phyloP scores from a whole-genome alignment of 1,140 invertebrate species.

The Caerostris darwini region DNA sequence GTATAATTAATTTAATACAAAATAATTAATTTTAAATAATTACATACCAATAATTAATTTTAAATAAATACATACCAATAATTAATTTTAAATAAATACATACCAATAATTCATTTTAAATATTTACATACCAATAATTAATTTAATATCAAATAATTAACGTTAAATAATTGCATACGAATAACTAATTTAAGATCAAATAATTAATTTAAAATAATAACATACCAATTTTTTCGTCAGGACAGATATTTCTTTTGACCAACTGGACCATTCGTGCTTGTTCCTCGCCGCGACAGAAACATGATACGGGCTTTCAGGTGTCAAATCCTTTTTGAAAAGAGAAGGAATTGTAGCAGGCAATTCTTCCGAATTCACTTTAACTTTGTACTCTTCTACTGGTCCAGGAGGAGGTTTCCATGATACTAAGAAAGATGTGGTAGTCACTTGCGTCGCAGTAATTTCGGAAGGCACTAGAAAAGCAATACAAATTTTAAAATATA shows the following conservation, averaged over 20 bases:
- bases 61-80: too few species aligned
- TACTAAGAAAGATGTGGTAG: not conserved
- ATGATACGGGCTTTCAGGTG: not conserved
- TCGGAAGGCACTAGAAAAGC: slow-evolving; percentile 10
- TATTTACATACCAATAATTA: too few species aligned
- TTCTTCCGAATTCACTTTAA: not conserved
- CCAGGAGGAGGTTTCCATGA: not conserved
- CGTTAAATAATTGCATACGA: too few species aligned
- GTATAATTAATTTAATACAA: too few species aligned
- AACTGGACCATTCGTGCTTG: not conserved
- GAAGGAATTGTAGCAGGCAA: not conserved
- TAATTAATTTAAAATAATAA: not conserved
- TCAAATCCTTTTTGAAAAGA: not conserved
- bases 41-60: too few species aligned
- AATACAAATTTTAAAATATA: not conserved
- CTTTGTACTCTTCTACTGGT: not conserved
- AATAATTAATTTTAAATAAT: too few species aligned
- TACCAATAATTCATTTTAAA: too few species aligned
- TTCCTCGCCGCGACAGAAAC: not conserved
- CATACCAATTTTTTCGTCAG: not conserved
- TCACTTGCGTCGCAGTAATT: not conserved
- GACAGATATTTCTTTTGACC: not conserved
- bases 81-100: too few species aligned
- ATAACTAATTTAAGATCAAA: too few species aligned
- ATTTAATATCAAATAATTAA: too few species aligned